Evolutionary conservation across 2,797 vertebrate species (phyloP).

Genomic region (Chloroceryle amazona): DNA sequence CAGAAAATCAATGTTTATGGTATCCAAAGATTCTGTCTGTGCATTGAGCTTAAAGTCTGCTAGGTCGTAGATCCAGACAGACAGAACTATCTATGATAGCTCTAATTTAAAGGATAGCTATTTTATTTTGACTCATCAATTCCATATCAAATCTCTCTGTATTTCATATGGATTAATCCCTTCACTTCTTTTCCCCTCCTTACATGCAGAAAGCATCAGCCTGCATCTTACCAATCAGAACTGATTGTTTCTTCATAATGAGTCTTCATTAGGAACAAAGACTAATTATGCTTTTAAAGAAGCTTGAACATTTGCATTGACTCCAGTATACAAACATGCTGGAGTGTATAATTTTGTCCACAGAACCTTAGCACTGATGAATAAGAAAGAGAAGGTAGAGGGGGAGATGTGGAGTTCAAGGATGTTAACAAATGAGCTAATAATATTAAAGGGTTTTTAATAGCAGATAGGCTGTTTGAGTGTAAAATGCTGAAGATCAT

Average conservation of each 20-base stretch:
- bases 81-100: background rate
- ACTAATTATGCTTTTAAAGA: slow-evolving; percentile 9
- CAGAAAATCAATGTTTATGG: background rate
- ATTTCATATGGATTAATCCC: background rate
- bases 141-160: background rate
- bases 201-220: background rate
- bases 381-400: background rate
- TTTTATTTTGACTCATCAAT: background rate
- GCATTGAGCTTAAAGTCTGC: background rate
- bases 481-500: background rate
- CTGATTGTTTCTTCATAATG: background rate
- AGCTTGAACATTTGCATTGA: background rate
- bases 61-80: background rate
- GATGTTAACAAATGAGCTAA: background rate
- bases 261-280: background rate
- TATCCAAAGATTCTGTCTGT: background rate
- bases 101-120: background rate
- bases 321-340: background rate
- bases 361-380: background rate
- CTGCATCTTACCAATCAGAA: background rate
- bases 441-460: background rate
- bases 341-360: background rate
- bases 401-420: background rate
- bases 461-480: background rate
- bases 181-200: background rate